phyloP scores from a whole-genome alignment of 1,140 invertebrate genomes.

The Dreissena rostriformis region DNA sequence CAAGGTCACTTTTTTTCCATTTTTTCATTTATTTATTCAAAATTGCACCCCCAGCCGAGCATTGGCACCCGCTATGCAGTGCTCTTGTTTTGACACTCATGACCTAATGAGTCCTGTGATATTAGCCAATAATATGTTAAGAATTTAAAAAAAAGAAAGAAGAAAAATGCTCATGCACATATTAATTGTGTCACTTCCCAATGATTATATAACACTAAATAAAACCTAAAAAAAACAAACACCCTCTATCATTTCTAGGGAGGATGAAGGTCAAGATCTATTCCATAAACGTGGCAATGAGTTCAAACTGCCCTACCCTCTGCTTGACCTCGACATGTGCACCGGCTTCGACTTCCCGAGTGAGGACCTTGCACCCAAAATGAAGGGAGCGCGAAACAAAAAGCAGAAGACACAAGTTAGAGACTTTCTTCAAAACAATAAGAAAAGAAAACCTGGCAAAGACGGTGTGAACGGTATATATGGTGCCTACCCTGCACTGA shows the following conservation, averaged over 20 bases:
- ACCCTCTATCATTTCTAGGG: conserved; percentile 84
- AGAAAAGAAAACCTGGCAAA: conserved; percentile 88
- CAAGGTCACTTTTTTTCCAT: no score
- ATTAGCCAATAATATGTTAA: no score
- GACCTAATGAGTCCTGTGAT: no score
- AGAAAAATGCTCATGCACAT: no score
- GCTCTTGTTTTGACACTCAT: no score
- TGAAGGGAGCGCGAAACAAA: conserved; percentile 81
- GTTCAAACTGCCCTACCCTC: conserved; percentile 97
- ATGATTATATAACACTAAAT: no score
- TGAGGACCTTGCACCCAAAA: conserved; percentile 72
- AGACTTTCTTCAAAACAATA: conserved; percentile 95
- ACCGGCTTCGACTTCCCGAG: conserved; percentile 75
- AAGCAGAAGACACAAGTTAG: conserved; percentile 96
- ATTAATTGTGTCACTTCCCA: no score
- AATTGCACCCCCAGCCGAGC: no score
- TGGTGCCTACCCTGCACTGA: conserved; percentile 74
- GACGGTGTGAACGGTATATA: conserved; percentile 80
- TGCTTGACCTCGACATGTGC: conserved; percentile 84
- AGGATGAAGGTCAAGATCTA: conserved; percentile 98
- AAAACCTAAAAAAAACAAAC: no score
- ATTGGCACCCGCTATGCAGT: no score
- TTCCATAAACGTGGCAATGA: conserved; percentile 98
- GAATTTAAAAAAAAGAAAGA: no score
- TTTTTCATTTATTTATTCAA: no score